These are phyloP conservation scores for Origma solitaria DNA, from an alignment of 2,113 vertebrate species.

Conservation along the genomic window DNA sequence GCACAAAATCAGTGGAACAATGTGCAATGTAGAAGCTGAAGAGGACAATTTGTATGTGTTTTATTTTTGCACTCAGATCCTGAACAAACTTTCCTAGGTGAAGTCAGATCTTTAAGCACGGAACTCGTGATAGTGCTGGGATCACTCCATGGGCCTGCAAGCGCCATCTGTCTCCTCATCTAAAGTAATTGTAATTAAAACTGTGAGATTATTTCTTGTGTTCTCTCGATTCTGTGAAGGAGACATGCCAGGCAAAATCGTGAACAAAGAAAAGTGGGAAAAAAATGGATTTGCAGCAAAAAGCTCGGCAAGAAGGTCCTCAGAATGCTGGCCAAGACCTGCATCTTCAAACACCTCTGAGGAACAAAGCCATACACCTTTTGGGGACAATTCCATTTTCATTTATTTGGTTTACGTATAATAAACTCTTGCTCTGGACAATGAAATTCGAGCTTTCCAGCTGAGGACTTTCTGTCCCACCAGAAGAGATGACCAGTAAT, in stretches of 20 bases:
- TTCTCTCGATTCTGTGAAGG: background rate
- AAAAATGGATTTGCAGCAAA: background rate
- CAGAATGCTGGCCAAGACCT: background rate
- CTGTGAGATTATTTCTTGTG: background rate
- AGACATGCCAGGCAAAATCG: background rate
- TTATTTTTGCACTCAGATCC: background rate
- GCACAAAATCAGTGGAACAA: background rate
- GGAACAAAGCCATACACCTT: background rate
- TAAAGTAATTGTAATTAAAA: background rate
- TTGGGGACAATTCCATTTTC: background rate
- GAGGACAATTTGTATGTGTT: background rate
- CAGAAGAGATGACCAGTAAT: background rate
- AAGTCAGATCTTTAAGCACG: background rate
- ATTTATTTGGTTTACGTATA: background rate
- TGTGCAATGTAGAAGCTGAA: background rate
- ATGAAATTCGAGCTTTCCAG: background rate
- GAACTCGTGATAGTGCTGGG: background rate
- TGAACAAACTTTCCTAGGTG: background rate
- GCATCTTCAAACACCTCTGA: background rate
- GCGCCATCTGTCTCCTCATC: background rate
- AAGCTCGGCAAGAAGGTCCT: background rate
- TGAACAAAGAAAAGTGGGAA: background rate
- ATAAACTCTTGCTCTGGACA: background rate
- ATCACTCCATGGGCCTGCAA: background rate
- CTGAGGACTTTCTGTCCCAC: background rate